A percentile compares a stretch with the other conserved stretches of the same genome.
These are phyloP conservation scores for Orthosia gothica DNA, from an alignment of 2,888 invertebrate species.

Conservation along the genomic window DNA sequence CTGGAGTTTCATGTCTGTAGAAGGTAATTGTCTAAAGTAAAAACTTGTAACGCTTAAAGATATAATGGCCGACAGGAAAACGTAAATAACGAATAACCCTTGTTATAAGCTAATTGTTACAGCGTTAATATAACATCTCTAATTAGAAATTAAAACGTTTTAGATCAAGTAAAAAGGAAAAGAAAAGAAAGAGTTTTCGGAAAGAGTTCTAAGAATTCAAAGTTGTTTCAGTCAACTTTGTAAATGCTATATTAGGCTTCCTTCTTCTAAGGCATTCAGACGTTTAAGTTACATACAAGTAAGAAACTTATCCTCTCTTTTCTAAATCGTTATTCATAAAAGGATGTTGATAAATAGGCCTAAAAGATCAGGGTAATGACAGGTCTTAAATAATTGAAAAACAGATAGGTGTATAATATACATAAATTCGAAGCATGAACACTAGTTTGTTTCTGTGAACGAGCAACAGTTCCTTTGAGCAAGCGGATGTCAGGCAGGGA, in stretches of 20 bases:
- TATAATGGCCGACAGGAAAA: background rate
- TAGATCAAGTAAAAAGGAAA: too few relatives aligned
- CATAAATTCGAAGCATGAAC: constrained; percentile 9
- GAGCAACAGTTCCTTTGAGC: constrained; percentile 3
- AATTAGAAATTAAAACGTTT: background rate
- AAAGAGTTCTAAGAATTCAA: background rate
- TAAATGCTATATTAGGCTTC: background rate
- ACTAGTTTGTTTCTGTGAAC: background rate
- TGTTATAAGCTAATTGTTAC: background rate
- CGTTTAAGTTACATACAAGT: background rate
- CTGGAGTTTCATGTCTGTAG: constrained; percentile 1
- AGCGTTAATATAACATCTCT: background rate
- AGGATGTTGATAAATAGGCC: background rate
- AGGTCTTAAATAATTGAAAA: background rate
- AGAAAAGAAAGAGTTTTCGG: too few relatives aligned
- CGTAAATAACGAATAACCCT: background rate
- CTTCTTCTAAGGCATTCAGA: background rate
- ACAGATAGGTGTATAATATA: constrained; percentile 12
- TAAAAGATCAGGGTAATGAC: too few relatives aligned
- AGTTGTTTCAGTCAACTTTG: background rate
- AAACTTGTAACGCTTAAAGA: background rate
- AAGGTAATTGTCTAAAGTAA: background rate
- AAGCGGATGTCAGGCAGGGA: constrained; percentile 5
- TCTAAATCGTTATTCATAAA: background rate
- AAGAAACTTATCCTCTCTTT: background rate